Evolutionary conservation across 2,113 vertebrate species (phyloP).

Genomic region (Hystrix brachyura): DNA sequence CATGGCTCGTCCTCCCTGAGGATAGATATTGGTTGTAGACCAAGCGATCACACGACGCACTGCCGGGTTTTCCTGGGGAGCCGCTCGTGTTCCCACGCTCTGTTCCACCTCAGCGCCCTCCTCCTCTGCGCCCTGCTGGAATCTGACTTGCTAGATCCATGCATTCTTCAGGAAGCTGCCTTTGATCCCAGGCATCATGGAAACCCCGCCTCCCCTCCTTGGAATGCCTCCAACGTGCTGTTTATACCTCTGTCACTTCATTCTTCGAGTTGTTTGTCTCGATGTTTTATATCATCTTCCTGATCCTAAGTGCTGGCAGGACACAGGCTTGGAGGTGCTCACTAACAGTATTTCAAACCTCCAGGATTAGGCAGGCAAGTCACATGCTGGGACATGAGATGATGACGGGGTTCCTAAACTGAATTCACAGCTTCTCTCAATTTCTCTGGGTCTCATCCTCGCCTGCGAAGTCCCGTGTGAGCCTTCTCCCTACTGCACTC

Average conservation of each 20-base stretch:
- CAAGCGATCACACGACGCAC: neutral
- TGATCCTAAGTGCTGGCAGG: neutral
- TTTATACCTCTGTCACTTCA: neutral
- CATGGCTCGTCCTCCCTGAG: neutral
- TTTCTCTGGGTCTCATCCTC: neutral
- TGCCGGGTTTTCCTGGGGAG: neutral
- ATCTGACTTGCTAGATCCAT: no score
- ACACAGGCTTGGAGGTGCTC: neutral
- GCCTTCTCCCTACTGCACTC: neutral
- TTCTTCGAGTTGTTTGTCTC: neutral
- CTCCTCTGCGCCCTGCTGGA: neutral
- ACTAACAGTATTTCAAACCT: neutral
- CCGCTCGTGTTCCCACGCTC: accelerated
- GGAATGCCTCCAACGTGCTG: neutral
- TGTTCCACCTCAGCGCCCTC: neutral
- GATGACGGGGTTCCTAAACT: neutral
- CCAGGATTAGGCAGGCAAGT: neutral
- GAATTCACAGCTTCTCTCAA: neutral
- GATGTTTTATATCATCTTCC: neutral
- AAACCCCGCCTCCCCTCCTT: neutral
- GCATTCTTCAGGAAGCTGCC: neutral
- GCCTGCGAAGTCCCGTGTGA: neutral
- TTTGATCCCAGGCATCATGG: neutral
- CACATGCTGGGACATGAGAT: neutral
- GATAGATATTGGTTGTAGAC: neutral